Conservation (phyloP, 1,140 invertebrate species). For the Vollenhovia emeryi region DNA sequence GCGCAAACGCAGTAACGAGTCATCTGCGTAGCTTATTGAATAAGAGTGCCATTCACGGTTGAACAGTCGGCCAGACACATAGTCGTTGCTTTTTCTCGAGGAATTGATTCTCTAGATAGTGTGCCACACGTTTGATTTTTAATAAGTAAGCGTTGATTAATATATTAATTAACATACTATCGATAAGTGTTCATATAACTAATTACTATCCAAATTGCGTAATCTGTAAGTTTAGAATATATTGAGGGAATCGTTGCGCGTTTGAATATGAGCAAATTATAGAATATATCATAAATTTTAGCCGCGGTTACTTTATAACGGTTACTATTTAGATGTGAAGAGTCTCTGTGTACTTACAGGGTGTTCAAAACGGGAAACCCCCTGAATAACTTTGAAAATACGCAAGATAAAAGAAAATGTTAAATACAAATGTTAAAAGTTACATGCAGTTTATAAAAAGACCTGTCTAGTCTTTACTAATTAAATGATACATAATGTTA, state of each 20-base stretch:
- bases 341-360: no score
- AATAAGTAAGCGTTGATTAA: not conserved
- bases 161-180: not conserved
- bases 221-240: not conserved
- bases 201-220: not conserved
- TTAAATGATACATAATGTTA: no score
- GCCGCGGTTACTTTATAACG: no score
- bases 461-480: no score
- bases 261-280: not conserved
- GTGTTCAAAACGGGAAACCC: no score
- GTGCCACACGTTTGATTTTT: not conserved
- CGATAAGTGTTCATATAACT: not conserved
- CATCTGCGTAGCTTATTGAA: not conserved
- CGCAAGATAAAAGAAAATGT: no score
- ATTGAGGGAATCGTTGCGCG: not conserved
- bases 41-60: not conserved
- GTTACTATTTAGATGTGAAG: no score
- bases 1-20: not conserved
- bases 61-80: not conserved
- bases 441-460: no score
- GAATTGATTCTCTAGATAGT: not conserved
- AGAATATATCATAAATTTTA: not conserved
- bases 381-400: no score
- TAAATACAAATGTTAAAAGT: no score
- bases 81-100: not conserved